Evolutionary conservation across 2,888 invertebrate genomes (phyloP).

Genomic region (Agriotes lineatus): DNA sequence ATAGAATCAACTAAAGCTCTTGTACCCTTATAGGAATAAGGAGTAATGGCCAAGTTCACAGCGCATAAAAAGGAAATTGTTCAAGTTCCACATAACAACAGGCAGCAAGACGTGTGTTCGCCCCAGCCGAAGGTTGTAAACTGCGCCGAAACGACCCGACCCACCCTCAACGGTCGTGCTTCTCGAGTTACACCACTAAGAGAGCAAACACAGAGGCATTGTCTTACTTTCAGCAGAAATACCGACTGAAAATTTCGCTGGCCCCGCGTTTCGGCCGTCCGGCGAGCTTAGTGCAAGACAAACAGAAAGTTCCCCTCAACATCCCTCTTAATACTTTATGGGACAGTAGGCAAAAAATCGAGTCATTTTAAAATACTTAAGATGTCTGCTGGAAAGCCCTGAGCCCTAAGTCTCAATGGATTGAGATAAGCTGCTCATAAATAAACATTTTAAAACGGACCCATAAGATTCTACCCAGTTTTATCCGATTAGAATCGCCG

Average conservation of each 20-base stretch:
- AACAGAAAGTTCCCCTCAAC: background rate
- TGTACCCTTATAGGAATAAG: constrained; percentile 31
- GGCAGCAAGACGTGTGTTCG: constrained; percentile 28
- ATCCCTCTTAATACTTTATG: constrained; percentile 11
- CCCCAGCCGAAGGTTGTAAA: constrained; percentile 48
- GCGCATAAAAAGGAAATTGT: constrained; percentile 36
- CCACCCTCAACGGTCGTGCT: constrained; percentile 32
- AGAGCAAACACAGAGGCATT: constrained; percentile 32
- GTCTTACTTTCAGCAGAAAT: constrained; percentile 32
- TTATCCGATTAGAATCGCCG: constrained; percentile 27
- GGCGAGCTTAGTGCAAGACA: background rate
- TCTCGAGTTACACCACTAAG: constrained; percentile 30
- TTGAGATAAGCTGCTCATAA: constrained; percentile 28
- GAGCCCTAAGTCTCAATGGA: constrained; percentile 19
- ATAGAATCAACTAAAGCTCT: constrained; percentile 25
- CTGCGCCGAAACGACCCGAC: constrained; percentile 33
- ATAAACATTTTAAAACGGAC: constrained; percentile 28
- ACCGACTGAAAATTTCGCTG: constrained; percentile 26
- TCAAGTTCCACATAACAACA: constrained; percentile 33
- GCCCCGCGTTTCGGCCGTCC: constrained; percentile 8
- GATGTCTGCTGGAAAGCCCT: constrained; percentile 15
- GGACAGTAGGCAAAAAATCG: constrained; percentile 19
- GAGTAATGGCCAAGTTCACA: constrained; percentile 32
- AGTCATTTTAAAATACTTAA: constrained; percentile 23
- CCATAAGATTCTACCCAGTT: constrained; percentile 24